These are phyloP conservation scores for Prunella strophiata DNA, from an alignment of 2,797 vertebrate genomes.

Conservation along the genomic window DNA sequence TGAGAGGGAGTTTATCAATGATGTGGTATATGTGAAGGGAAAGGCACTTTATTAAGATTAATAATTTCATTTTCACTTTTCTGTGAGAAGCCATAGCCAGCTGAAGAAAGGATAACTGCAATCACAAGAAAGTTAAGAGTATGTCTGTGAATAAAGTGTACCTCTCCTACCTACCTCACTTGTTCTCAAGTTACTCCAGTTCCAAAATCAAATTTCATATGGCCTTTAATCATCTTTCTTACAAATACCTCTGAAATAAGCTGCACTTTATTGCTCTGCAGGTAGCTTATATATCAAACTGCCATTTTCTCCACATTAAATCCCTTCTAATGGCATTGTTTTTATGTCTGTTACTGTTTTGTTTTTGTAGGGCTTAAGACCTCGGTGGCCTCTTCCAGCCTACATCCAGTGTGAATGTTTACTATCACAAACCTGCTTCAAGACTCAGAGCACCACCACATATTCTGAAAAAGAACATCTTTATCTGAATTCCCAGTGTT, in stretches of 20 bases:
- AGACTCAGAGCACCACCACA: neutral
- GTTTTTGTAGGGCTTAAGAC: neutral
- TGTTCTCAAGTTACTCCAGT: neutral
- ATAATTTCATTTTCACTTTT: neutral
- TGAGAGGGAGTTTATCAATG: neutral
- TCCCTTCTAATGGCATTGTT: neutral
- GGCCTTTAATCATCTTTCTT: neutral
- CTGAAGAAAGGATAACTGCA: neutral
- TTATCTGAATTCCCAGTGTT: neutral
- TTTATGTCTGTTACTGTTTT: neutral
- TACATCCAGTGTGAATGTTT: neutral
- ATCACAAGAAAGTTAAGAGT: accelerated
- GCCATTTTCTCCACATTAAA: neutral
- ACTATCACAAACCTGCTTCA: neutral
- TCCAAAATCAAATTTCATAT: neutral
- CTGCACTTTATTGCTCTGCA: neutral
- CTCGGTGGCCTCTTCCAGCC: neutral
- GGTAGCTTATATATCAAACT: neutral
- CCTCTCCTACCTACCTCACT: neutral
- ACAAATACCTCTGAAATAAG: neutral
- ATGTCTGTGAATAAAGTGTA: neutral
- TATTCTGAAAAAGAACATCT: neutral
- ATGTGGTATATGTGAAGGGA: neutral
- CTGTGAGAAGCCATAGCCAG: accelerated
- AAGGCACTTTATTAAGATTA: neutral